Base-by-base conservation (phyloP, 2,888 invertebrate species). In the Silvanus unidentatus region DNA sequence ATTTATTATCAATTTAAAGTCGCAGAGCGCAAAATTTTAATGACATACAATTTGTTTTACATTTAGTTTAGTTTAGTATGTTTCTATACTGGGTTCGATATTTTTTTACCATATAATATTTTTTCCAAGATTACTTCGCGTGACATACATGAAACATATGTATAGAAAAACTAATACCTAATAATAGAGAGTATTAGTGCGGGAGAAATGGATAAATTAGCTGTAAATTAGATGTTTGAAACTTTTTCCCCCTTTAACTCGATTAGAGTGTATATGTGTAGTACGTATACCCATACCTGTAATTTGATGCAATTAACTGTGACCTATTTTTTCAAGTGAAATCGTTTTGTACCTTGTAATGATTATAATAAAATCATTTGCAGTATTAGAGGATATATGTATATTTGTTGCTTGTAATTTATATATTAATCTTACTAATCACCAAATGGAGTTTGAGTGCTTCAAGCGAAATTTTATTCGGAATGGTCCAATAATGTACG, bases 1-100 rank as follows among this genome's bases (percentile, higher is more conserved):
- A 70, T 70, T 70, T 69, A 69, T 69, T 69, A 70, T 67, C 69
- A 70, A 70, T 70, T 70, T 68, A 64, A 61, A 66, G 58, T 60
- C 66, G 68, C 57, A 58, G 55, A 68, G 69, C 69, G 70, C 69
- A 67, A 70, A 69, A 69, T 66, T 68, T 66, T 69, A 70, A 70
- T 70, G 65, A 64, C 61, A 66, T 69, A 66, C 68, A 69, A 69
- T 70, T 69, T 69, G 68, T 66, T 65, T 62, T 62, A 64, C 65
- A 63, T 65, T 65, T 60, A 60, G 57, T 49, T 54, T 49, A 50
- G 49, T 49, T 50, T 49, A 22, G 35, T 41, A 42, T 43, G 53
- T 54, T 5, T 37, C 32, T 40, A 39, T 40, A n/a, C n/a, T n/a
- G n/a, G n/a, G n/a, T n/a, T n/a, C n/a, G n/a, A n/a, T n/a, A n/a